Percentiles rank a stretch among this genome's conserved stretches.
Evolutionary conservation across 2,888 invertebrate genomes (phyloP).

Genomic region (Panopea generosa): DNA sequence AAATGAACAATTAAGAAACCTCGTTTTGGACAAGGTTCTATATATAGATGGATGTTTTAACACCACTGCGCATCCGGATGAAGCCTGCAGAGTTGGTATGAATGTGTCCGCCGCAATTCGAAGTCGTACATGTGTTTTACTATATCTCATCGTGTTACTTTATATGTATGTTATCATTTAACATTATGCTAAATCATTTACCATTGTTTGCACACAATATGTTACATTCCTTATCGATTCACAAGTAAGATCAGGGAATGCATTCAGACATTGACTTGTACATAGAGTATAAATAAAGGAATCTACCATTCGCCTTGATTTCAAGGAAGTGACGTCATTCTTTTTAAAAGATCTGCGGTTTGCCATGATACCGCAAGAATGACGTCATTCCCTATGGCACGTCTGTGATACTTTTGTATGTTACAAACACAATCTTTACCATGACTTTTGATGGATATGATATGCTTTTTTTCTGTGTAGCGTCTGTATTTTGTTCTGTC

Average conservation of each 20-base stretch:
- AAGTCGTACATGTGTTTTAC: too few relatives aligned
- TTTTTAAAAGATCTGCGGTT: slow-evolving; percentile 58
- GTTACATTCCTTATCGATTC: slow-evolving; percentile 58
- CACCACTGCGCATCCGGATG: too few relatives aligned
- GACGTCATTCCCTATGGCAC: slow-evolving; percentile 57
- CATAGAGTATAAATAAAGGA: neutral
- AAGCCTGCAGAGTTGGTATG: slow-evolving; percentile 28
- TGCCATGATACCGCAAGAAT: slow-evolving; percentile 70
- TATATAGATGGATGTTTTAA: too few relatives aligned
- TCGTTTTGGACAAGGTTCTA: too few relatives aligned
- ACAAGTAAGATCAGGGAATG: slow-evolving; percentile 63
- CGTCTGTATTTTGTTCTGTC: slow-evolving; percentile 6
- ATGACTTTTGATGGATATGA: slow-evolving; percentile 38
- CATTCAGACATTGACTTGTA: slow-evolving; percentile 12
- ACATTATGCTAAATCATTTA: too few relatives aligned
- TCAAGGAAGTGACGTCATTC: slow-evolving; percentile 61
- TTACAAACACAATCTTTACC: slow-evolving; percentile 24
- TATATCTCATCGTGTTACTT: too few relatives aligned
- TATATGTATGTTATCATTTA: too few relatives aligned
- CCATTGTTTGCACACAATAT: too few relatives aligned
- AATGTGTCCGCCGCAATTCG: slow-evolving; percentile 29
- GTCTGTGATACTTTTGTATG: slow-evolving; percentile 63
- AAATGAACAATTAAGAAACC: too few relatives aligned
- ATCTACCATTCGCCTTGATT: slow-evolving; percentile 64
- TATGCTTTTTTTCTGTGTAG: slow-evolving; percentile 23